Evolutionary conservation across 2,113 vertebrate species (phyloP), one percentile per base, ranked within the genome.

Genomic region (Tautogolabrus adspersus): DNA sequence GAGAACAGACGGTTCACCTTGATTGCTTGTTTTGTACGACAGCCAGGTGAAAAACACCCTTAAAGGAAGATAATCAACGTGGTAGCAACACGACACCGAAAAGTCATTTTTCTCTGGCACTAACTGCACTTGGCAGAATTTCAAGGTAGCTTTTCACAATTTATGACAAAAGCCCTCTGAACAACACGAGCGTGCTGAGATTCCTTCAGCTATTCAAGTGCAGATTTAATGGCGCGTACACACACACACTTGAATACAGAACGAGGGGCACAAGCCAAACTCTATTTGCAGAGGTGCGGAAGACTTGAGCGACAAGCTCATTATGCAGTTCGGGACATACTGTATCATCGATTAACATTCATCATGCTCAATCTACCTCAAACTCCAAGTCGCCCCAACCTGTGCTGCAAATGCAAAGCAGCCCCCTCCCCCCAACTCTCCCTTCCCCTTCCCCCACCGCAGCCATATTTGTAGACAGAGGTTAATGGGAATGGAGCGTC

Each of bases 321-420:
- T 93, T 93, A 90, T 86, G 85, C 86, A 86, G 86, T 87, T 83
- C 26, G 46, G 84, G 78, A 87, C 88, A 79, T 87, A 85, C 85
- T 88, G 89, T 89, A 89, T 88, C 88, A 89, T 88, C 76, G 88
- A 93, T 91, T 92, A 90, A 87, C 91, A 91, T 93, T 91, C 88
- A 93, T 93, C 92, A 91, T 84, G 86, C 90, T 90, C 88, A 88
- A 89, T 91, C 90, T 91, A 82, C 82, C 87, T 91, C 88, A 82
- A 87, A 87, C 68, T 63, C 72, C 58, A 66, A 8, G 54, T 87
- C 54, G 8, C 19, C 30, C 65, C 51, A 67, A 77, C 66, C 80
- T 85, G 83, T 46, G 60, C 71, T 57, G 58, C 57, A 87, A 89
- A 89, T 90, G 87, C 82, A 89, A 85, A 91, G 69, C 81, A 82